Conservation (phyloP, 1,140 invertebrate genomes). For the Apocrypta bakeri region DNA sequence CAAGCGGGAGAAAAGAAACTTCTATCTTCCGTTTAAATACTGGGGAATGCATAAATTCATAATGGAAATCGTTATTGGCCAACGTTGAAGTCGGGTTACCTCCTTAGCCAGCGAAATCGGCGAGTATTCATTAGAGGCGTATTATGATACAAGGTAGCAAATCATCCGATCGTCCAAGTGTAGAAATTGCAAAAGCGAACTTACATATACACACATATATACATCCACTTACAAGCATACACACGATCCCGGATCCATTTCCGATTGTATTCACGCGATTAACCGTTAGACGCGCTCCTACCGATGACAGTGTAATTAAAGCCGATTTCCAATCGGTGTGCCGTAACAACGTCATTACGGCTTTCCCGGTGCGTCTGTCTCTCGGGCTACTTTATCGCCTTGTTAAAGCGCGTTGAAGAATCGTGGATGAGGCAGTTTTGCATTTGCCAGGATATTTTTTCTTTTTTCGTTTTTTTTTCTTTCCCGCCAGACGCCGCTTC, state of each 20-base stretch:
- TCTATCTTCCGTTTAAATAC: too few species aligned
- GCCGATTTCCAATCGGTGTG: slow-evolving; percentile 12
- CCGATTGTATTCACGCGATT: background rate
- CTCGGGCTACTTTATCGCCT: slow-evolving; percentile 16
- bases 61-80: too few species aligned
- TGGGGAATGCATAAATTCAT: too few species aligned
- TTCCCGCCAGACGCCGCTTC: background rate
- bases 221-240: too few species aligned
- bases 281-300: slow-evolving; percentile 8
- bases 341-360: slow-evolving; percentile 7
- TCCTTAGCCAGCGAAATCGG: too few species aligned
- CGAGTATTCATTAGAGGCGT: too few species aligned
- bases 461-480: background rate
- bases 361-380: slow-evolving; percentile 5
- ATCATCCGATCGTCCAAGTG: too few species aligned
- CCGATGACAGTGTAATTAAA: slow-evolving; percentile 34
- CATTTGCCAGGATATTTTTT: background rate
- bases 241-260: background rate
- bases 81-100: too few species aligned
- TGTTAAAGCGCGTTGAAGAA: slow-evolving; percentile 20
- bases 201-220: too few species aligned
- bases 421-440: background rate
- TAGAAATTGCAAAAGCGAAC: too few species aligned
- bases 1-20: too few species aligned
- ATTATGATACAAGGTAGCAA: too few species aligned